phyloP scores from a whole-genome alignment of 2,797 vertebrate species.

The Myiothlypis coronata region DNA sequence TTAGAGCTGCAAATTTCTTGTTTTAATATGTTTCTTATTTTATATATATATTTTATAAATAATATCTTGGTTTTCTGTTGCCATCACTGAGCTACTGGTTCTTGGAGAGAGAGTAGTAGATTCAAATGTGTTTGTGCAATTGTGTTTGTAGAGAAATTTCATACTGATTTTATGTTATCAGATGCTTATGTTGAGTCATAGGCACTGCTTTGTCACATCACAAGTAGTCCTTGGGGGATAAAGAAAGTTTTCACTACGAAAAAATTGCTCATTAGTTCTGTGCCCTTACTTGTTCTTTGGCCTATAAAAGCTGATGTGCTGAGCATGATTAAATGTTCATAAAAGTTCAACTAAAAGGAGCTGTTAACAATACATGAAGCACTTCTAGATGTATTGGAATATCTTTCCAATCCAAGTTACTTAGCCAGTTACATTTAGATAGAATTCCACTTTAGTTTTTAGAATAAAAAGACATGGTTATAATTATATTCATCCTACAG shows the following conservation, averaged over 20 bases:
- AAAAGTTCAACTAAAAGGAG: neutral
- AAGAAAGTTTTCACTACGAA: neutral
- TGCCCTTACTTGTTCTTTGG: neutral
- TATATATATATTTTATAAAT: neutral
- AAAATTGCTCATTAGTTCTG: neutral
- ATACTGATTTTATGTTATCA: neutral
- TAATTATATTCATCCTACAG: neutral
- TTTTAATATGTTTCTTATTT: neutral
- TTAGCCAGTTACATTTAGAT: neutral
- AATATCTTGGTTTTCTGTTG: neutral
- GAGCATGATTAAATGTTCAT: neutral
- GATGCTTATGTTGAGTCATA: neutral
- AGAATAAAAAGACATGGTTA: neutral
- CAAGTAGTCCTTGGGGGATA: neutral
- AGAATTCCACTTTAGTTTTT: neutral
- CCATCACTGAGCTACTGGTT: neutral
- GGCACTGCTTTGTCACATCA: neutral
- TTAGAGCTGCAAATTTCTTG: neutral
- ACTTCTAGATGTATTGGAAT: neutral
- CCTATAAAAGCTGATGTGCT: neutral
- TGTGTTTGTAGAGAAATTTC: neutral
- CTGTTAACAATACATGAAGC: neutral
- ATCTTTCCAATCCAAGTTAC: neutral
- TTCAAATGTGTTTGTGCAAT: neutral
- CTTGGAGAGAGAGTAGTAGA: neutral